Base-by-base conservation (phyloP, 2,888 invertebrate genomes). In the Phengaris alcon region DNA sequence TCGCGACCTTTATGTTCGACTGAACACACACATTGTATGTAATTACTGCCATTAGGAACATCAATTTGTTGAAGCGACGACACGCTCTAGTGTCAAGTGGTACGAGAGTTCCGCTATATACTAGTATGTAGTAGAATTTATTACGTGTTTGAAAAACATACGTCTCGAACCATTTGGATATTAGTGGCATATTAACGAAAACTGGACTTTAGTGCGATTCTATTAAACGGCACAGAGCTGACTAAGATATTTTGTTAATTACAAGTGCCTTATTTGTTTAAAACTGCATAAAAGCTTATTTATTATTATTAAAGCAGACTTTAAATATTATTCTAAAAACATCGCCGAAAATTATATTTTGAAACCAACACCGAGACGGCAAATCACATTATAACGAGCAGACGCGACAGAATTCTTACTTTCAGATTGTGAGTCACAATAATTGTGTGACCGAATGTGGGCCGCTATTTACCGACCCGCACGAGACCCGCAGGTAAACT, bases 21-120 rank as follows among this genome's bases (percentile, higher is more conserved):
- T 85, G 88, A 86, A 87, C 88, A 87, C 86, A 87, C 88, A 88
- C 88, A 88, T 89, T 87, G 87, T 86, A 84, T 85, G 86, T 90
- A 90, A 90, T 90, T 88, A 89, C 83, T 75, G 83, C 89, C 89
- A 90, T 84, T 90, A 90, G 84, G 86, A 81, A 85, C 88, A 89
- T 90, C 88, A 88, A 87, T 87, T 90, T 85, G 87, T 85, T 89
- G 85, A 85, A 84, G 84, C 88, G 85, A 87, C 86, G 84, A 80
- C 86, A 90, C 87, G n/a, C n/a, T n/a, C n/a, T n/a, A 88, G 86
- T 87, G 64, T 44, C 64, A 64, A 64, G 35, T 64, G 64, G 35
- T 64, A 64, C 64, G 8, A 55, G 55, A 88, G 88, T 88, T 87
- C 84, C 84, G 82, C 84, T 87, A 87, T 84, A 85, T 86, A 80